These are phyloP conservation scores for Mirza zaza DNA, from an alignment of 2,113 vertebrate species.

Conservation along the genomic window DNA sequence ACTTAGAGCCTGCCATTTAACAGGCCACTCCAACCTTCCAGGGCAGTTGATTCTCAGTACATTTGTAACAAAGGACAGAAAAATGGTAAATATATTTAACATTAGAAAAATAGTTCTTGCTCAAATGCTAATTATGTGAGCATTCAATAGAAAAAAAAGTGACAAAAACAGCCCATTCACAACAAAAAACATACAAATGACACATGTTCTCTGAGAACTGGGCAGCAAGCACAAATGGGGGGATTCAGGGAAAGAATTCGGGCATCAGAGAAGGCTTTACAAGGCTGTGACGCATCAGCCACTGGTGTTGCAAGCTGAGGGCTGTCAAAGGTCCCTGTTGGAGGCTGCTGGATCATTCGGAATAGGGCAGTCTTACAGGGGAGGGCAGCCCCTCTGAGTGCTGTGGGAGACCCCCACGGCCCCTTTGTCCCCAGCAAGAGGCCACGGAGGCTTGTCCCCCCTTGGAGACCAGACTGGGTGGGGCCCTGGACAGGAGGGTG, in stretches of 20 bases:
- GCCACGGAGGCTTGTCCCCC: not conserved
- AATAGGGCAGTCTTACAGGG: not conserved
- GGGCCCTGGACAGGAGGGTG: not conserved
- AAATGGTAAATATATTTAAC: not conserved
- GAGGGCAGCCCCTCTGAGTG: not conserved
- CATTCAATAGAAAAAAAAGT: not conserved
- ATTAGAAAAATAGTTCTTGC: not conserved
- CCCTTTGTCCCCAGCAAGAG: not conserved
- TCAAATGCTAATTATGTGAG: not conserved
- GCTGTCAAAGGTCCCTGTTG: not conserved
- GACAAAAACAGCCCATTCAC: not conserved
- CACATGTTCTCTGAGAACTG: not conserved
- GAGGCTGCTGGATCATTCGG: not conserved
- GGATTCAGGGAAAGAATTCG: not conserved
- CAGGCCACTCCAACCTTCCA: not conserved
- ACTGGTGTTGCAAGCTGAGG: not conserved
- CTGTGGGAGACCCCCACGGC: no score
- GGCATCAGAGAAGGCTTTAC: not conserved
- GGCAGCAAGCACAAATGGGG: not conserved
- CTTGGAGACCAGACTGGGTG: not conserved
- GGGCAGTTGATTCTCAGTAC: not conserved
- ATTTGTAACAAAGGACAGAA: not conserved
- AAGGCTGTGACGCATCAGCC: no score
- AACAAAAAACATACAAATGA: not conserved
- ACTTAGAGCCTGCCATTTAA: not conserved